Evolutionary conservation across 2,888 invertebrate species (phyloP).

Genomic region (Cantharis rustica): DNA sequence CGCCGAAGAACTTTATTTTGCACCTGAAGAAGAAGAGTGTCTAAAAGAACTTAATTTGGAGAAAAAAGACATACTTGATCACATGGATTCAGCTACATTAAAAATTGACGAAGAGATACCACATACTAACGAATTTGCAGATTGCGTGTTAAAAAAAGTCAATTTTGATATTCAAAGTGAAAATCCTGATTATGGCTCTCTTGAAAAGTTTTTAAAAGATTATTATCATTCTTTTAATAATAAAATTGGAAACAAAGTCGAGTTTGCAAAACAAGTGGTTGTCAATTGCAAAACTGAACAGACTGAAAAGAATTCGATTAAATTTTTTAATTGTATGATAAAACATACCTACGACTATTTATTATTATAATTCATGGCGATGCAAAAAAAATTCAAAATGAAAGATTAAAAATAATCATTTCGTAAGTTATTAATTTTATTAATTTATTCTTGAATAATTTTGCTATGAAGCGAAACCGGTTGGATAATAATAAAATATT

Average conservation of each 20-base stretch:
- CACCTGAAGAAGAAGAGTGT: background rate
- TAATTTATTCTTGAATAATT: too few species aligned
- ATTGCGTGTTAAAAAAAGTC: background rate
- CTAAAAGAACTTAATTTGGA: background rate
- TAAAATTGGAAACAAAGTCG: background rate
- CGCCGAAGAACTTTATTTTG: background rate
- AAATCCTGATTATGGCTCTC: background rate
- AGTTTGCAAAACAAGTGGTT: background rate
- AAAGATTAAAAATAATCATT: too few species aligned
- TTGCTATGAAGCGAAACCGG: too few species aligned
- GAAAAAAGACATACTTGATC: background rate
- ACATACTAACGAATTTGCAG: background rate
- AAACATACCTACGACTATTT: too few species aligned
- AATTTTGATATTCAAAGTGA: background rate
- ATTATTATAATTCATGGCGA: too few species aligned
- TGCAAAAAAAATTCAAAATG: too few species aligned
- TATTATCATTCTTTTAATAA: background rate
- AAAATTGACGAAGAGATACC: background rate
- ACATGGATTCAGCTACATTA: background rate
- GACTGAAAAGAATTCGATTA: background rate
- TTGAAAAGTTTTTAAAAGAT: background rate
- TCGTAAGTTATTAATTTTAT: too few species aligned
- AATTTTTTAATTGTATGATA: background rate
- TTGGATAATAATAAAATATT: too few species aligned
- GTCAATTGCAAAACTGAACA: background rate